Base-by-base conservation (phyloP, 2,888 invertebrate genomes). In the Cataglyphis cursor region DNA sequence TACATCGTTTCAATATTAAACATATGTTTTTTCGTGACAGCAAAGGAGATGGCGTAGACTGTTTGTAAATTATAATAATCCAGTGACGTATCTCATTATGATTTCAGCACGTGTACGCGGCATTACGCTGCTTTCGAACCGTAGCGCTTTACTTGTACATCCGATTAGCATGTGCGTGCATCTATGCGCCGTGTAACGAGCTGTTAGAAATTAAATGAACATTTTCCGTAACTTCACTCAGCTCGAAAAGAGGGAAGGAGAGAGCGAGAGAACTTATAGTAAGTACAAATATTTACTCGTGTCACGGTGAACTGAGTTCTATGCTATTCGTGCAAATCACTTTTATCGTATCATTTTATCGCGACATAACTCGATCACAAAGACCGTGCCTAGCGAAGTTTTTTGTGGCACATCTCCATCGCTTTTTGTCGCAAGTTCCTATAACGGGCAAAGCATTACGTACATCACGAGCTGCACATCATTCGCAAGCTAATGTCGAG, bases 331-430 rank as follows among this genome's bases (percentile, higher is more conserved):
- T 75, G 72, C 81, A 78, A 31, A 51, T 51, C 73, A 82, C 78
- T n/a, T 87, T 89, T 89, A 88, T 89, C 86, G 76, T 66, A 59
- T 59, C 51, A 61, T 78, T 89, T 89, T 89, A 89, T 89, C 85
- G 81, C 64, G 54, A 10, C 44, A 48, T 64, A 82, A 84, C 66
- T 66, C 74, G 82, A 78, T 64, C 64, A 24, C 15, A 31, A 59
- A 83, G 76, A 68, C 59, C 24, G n/a, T 51, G n/a, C n/a, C 51
- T 51, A 2, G n/a, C n/a, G n/a, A 51, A 51, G 59, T n/a, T 21
- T 35, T 57, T 12, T 21, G 15, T 8, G 41, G 51, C 18, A 28
- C 35, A 41, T 15, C 74, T 35, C 21, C 15, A 24, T 41, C 66
- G 41, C 31, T 44, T 78, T 78, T 44, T 31, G 59, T 72, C 59